phyloP scores from a whole-genome alignment of 2,113 vertebrate species.

The Prolemur simus region DNA sequence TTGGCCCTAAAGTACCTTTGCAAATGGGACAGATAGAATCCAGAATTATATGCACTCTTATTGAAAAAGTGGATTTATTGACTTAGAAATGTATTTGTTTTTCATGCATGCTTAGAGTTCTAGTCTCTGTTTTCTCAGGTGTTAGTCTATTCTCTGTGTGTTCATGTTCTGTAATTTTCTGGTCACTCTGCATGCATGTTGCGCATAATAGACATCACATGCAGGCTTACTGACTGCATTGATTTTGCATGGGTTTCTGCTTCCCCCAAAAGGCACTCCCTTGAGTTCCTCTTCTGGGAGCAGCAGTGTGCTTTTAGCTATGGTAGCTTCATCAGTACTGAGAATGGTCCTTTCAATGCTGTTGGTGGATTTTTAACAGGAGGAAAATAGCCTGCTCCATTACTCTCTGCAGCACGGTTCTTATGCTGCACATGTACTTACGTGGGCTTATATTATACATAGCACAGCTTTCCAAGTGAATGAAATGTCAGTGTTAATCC shows the following conservation, averaged over 20 bases:
- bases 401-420: not conserved
- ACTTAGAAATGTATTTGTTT: not conserved
- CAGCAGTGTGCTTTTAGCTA: not conserved
- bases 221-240: not conserved
- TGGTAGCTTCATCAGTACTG: not conserved
- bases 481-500: not conserved
- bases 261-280: not conserved
- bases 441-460: too few relatives aligned
- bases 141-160: not conserved
- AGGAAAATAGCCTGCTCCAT: not conserved
- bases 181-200: not conserved
- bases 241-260: not conserved
- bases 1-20: not conserved
- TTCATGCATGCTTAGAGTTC: not conserved
- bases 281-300: not conserved
- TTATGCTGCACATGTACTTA: not conserved
- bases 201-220: not conserved
- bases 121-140: not conserved
- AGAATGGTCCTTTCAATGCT: not conserved
- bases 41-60: not conserved
- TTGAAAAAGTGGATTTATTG: not conserved
- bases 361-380: not conserved
- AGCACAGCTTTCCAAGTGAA: not conserved
- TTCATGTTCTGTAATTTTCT: not conserved
- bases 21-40: not conserved